Evolutionary conservation across 2,113 vertebrate species (phyloP).

Genomic region (Lethenteron reissneri): DNA sequence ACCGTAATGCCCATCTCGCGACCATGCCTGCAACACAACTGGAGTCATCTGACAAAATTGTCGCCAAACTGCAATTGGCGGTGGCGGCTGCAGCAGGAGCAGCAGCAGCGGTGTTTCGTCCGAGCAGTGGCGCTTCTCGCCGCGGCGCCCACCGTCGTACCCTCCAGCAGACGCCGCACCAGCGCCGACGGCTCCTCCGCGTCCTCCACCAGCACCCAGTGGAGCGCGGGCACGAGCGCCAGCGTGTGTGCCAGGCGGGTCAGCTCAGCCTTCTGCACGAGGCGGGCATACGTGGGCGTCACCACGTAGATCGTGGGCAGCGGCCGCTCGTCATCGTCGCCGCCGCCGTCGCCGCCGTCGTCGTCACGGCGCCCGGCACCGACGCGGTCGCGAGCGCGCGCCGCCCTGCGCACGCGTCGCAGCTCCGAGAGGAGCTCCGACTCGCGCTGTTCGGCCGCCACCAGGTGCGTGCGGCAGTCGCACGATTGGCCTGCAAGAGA

Average conservation of each 20-base stretch:
- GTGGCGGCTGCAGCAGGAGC: no score
- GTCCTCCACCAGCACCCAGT: conserved; percentile 48
- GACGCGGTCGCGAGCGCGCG: no score
- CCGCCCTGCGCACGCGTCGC: conserved; percentile 11
- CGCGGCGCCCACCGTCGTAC: no score
- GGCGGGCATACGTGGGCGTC: conserved; percentile 53
- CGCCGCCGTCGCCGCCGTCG: conserved; percentile 26
- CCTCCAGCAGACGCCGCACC: no score
- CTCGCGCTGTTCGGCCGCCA: conserved; percentile 24
- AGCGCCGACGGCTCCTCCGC: background rate
- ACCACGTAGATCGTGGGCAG: conserved; percentile 44
- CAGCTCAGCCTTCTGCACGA: conserved; percentile 44
- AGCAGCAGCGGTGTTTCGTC: no score
- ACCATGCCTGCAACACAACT: no score
- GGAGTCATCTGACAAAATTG: no score
- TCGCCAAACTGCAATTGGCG: no score
- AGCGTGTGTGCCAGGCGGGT: conserved; percentile 37
- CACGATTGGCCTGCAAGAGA: conserved; percentile 46
- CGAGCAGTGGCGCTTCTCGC: no score
- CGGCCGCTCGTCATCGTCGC: conserved; percentile 8
- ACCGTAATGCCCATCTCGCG: no score
- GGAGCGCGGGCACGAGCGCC: conserved; percentile 32
- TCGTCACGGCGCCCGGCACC: conserved; percentile 25
- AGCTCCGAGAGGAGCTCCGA: conserved; percentile 37
- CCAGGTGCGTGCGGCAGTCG: conserved; percentile 30